Conservation (phyloP, 2,113 vertebrate genomes). For the Castor canadensis region DNA sequence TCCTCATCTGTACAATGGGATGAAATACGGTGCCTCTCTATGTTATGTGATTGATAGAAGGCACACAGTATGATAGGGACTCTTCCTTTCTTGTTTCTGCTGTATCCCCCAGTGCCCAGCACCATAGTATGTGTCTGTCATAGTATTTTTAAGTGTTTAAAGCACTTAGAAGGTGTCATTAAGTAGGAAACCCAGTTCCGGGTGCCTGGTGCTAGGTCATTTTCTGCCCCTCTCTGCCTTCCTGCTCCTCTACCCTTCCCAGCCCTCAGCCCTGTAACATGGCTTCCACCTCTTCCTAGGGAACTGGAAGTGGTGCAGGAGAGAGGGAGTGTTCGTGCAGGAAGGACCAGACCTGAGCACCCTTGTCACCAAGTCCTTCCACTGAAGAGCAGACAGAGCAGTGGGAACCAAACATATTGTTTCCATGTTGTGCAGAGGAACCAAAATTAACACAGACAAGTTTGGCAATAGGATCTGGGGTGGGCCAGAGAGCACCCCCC, state of each 20-base stretch:
- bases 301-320: not conserved
- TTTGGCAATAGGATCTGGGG: not conserved
- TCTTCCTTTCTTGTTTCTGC: not conserved
- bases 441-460: slow-evolving; percentile 53
- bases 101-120: not conserved
- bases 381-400: not conserved
- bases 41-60: not conserved
- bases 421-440: not conserved
- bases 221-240: not conserved
- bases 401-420: not conserved
- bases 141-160: not conserved
- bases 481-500: not conserved
- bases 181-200: not conserved
- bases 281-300: not conserved
- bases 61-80: accelerated
- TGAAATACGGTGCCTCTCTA: not conserved
- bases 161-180: not conserved
- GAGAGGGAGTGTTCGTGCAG: not conserved
- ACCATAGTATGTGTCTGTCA: not conserved
- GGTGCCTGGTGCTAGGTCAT: not conserved
- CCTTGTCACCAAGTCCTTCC: not conserved
- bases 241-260: too few relatives aligned
- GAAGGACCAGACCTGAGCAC: not conserved
- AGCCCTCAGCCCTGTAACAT: not conserved
- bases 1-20: not conserved